Evolutionary conservation across 2,797 vertebrate genomes (phyloP).

Genomic region (Onychomys arenicola): DNA sequence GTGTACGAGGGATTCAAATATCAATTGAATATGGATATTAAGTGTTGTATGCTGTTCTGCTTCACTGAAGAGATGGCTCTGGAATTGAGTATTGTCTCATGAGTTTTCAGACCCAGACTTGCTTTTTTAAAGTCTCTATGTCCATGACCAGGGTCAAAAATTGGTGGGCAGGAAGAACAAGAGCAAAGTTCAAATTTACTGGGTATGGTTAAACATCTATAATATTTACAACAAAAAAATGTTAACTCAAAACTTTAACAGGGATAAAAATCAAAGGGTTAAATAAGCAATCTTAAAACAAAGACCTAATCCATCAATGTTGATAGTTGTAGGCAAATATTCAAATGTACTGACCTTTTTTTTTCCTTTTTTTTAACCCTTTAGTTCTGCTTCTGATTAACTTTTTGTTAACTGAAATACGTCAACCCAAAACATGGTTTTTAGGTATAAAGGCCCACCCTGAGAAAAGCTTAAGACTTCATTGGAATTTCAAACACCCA

Average conservation of each 20-base stretch:
- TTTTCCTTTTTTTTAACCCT: too few relatives aligned
- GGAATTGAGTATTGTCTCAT: neutral
- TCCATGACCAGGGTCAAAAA: neutral
- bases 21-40: neutral
- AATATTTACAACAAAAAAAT: neutral
- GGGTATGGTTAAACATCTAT: neutral
- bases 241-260: neutral
- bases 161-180: neutral
- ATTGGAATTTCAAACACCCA: neutral
- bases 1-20: neutral
- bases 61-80: neutral
- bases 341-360: neutral
- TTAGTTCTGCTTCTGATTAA: neutral
- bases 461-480: neutral
- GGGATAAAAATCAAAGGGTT: neutral
- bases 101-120: neutral
- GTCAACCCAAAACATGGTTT: neutral
- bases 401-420: neutral
- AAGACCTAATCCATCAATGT: neutral
- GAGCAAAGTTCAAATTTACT: neutral
- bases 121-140: neutral
- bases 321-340: neutral
- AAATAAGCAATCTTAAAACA: neutral
- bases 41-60: neutral
- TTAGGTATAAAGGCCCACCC: neutral